Evolutionary conservation across 1,140 invertebrate species (phyloP).

Genomic region (Anastrepha obliqua): DNA sequence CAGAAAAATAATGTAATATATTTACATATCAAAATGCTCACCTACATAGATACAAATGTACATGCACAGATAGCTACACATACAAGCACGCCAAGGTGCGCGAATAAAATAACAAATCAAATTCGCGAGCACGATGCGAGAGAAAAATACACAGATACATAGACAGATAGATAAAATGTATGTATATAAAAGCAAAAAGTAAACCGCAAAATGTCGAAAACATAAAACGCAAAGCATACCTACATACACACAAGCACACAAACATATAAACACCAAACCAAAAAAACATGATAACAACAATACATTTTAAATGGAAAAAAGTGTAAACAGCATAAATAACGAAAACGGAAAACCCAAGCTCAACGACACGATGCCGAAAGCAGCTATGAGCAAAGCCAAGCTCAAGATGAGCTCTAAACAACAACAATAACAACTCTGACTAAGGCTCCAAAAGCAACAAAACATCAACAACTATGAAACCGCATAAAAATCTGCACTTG

Average conservation of each 20-base stretch:
- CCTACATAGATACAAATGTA: not conserved
- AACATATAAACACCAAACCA: not conserved
- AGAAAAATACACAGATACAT: not conserved
- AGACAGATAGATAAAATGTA: not conserved
- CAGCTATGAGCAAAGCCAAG: not conserved
- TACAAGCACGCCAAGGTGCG: not conserved
- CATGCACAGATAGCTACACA: not conserved
- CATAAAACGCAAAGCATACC: not conserved
- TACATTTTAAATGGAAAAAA: not conserved
- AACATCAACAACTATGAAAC: not conserved
- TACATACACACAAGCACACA: not conserved
- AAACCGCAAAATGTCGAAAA: slow-evolving; percentile 34
- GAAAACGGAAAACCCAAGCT: slow-evolving; percentile 28
- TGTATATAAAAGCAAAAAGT: slow-evolving; percentile 4
- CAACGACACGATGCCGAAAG: not conserved
- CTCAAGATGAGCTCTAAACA: not conserved
- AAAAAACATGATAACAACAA: not conserved
- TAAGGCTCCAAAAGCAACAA: not conserved
- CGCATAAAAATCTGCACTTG: not conserved
- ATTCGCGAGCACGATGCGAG: not conserved
- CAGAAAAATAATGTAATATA: not conserved
- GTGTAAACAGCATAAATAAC: slow-evolving; percentile 7
- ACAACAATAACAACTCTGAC: not conserved
- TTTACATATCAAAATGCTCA: not conserved
- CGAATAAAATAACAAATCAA: slow-evolving; percentile 44